These are phyloP conservation scores for Deilephila elpenor DNA, from an alignment of 2,888 invertebrate genomes.

Conservation along the genomic window DNA sequence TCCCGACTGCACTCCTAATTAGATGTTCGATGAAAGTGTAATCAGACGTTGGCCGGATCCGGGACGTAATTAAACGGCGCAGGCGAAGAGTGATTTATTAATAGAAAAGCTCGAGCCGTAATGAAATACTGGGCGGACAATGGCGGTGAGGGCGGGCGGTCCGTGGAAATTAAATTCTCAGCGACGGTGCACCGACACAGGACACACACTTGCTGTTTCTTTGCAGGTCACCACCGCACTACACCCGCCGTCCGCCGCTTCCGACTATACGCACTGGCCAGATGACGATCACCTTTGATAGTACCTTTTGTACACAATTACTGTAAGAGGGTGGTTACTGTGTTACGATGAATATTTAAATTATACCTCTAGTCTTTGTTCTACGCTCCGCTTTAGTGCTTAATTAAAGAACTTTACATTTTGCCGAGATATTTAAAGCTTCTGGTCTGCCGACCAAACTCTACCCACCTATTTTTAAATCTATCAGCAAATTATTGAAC, in stretches of 20 bases:
- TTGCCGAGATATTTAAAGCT: too few relatives aligned
- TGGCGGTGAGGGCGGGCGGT: slow-evolving; percentile 77
- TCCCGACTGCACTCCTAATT: slow-evolving; percentile 81
- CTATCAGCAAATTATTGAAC: too few relatives aligned
- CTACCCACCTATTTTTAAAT: too few relatives aligned
- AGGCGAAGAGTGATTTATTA: slow-evolving; percentile 85
- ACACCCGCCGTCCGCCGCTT: slow-evolving; percentile 52
- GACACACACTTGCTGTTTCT: slow-evolving; percentile 71
- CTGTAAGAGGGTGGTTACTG: too few relatives aligned
- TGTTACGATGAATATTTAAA: too few relatives aligned
- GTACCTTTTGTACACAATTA: neutral
- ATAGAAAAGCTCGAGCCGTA: slow-evolving; percentile 84
- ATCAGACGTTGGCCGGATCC: slow-evolving; percentile 82
- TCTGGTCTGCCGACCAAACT: too few relatives aligned
- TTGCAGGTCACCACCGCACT: slow-evolving; percentile 64
- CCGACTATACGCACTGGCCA: slow-evolving; percentile 66
- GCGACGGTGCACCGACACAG: slow-evolving; percentile 62
- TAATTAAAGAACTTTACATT: too few relatives aligned
- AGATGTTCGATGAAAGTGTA: slow-evolving; percentile 85
- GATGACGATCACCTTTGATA: neutral
- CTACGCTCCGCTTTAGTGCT: too few relatives aligned
- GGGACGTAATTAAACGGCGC: slow-evolving; percentile 83
- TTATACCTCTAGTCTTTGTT: too few relatives aligned
- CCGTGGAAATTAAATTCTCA: slow-evolving; percentile 83
- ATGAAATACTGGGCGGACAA: slow-evolving; percentile 85